Evolutionary conservation across 23 tunicate genomes (phyloP), one percentile per base, ranked within the genome.

Genomic region (Styela clava): DNA sequence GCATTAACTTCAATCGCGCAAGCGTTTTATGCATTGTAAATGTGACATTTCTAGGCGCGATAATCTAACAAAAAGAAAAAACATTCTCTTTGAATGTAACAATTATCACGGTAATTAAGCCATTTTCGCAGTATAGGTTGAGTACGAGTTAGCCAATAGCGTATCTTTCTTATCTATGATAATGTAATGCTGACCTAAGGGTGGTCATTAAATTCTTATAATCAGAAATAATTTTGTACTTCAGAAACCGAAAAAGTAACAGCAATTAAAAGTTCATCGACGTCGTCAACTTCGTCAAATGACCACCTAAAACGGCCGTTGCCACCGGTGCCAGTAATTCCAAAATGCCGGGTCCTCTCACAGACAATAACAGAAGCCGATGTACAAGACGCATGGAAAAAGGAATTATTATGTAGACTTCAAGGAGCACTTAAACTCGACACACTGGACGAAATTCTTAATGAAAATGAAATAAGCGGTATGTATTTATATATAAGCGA

Each of bases 281-380:
- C 71, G 16, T 65, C 64, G 2, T 3, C 70, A 74, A 28, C 88
- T 3, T 22, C 61, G 27, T 19, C 68, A 30, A 74, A 74, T 26
- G 63, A 82, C 23, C 86, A 65, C 25, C 35, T 74, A 35, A 76
- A 76, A n/a, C 69, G 81, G 9, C 69, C 63, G 28, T 51, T 35
- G 30, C 86, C 87, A 36, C 82, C 90, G 3, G 34, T 86, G 29
- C 85, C 86, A 3, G 74, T 76, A 1, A 56, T 64, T 26, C 83
- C 83, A 52, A 69, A 87, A 69, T 82, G 91, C 79, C 71, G 86
- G 44, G 90, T 74, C 31, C 27, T 61, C 16, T 73, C 86, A 24
- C 68, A 44, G 29, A 37, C 31, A 16, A 82, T 87, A 22, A 68
- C 86, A 51, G 91, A 82, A 9, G 74, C 27, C 12, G 83, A 82